Percentiles rank a stretch among this genome's conserved stretches.
Conservation (phyloP, 2,888 invertebrate genomes). For the Lochmaea capreae region DNA sequence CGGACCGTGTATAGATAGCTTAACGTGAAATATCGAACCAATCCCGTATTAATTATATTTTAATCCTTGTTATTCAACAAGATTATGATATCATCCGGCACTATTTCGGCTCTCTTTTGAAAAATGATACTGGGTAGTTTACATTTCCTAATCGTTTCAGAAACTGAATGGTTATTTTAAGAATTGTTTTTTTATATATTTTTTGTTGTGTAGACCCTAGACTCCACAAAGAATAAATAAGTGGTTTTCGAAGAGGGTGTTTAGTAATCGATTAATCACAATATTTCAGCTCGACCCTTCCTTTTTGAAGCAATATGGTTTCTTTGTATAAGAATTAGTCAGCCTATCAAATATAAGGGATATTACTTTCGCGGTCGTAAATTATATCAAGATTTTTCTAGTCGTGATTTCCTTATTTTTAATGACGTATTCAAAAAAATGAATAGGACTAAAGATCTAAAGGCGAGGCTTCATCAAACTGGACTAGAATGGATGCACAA, state of each 20-base stretch:
- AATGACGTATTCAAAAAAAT: too few relatives aligned
- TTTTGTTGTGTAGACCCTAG: neutral
- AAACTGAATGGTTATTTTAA: neutral
- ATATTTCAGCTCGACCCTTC: conserved; percentile 3
- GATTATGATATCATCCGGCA: neutral
- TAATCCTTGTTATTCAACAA: neutral
- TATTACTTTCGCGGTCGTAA: too few relatives aligned
- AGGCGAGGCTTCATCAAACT: too few relatives aligned
- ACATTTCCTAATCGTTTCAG: neutral
- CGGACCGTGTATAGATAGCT: too few relatives aligned
- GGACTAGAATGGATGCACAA: too few relatives aligned
- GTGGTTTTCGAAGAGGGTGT: neutral
- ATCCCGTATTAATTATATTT: neutral
- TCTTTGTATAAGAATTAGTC: neutral
- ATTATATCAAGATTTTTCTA: too few relatives aligned
- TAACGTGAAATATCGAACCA: neutral
- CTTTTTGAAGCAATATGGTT: neutral
- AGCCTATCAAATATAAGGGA: neutral
- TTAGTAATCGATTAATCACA: conserved; percentile 4
- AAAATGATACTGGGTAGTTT: neutral
- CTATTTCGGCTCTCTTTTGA: neutral
- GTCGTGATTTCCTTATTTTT: too few relatives aligned
- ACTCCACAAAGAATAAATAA: neutral
- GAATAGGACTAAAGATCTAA: too few relatives aligned
- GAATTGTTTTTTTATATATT: neutral